Conservation (phyloP, 2,888 invertebrate species). For the Digitonthophagus gazella region DNA sequence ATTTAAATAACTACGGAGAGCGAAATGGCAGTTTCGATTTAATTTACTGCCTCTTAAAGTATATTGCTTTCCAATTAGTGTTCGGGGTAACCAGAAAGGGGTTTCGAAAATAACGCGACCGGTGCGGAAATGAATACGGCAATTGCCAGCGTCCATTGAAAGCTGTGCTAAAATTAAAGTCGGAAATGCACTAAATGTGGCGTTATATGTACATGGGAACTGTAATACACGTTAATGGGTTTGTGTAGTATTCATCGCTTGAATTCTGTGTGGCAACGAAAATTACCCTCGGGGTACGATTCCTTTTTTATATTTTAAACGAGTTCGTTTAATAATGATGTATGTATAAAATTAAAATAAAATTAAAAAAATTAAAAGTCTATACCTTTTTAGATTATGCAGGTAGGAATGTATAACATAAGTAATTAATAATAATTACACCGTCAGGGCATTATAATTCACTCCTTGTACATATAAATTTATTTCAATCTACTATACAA, state of each 20-base stretch:
- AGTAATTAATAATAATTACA: neutral
- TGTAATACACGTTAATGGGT: neutral
- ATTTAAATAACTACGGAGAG: neutral
- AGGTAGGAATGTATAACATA: neutral
- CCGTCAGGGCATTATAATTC: neutral
- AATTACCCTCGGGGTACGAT: neutral
- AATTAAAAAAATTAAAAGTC: too few relatives aligned
- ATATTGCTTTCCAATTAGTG: neutral
- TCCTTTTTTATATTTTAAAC: neutral
- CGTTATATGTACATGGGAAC: neutral
- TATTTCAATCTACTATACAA: neutral
- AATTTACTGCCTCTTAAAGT: neutral
- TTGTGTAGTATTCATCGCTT: neutral
- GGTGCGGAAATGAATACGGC: neutral
- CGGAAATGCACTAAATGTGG: too few relatives aligned
- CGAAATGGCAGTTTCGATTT: neutral
- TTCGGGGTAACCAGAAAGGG: neutral
- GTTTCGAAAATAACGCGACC: neutral
- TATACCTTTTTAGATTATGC: too few relatives aligned
- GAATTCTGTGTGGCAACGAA: neutral
- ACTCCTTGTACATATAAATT: neutral
- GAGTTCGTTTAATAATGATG: neutral
- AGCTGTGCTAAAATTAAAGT: neutral
- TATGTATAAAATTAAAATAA: neutral
- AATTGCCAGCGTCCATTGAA: neutral